A percentile compares a stretch with the other conserved stretches of the same genome.
These are phyloP conservation scores for Alectoris magna DNA, from an alignment of 2,797 vertebrate species.

Conservation along the genomic window DNA sequence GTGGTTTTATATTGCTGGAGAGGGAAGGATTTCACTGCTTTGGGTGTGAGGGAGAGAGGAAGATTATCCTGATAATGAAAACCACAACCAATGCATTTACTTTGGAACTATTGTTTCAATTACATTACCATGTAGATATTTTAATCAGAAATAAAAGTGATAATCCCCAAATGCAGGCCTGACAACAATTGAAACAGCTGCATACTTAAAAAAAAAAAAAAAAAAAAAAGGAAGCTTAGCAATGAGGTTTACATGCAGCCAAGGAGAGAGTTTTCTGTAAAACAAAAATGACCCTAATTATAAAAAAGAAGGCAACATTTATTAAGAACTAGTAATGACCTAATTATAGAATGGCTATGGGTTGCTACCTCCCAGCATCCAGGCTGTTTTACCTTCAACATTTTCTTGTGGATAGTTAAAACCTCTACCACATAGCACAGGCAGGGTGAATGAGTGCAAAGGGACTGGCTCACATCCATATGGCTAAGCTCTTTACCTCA, in stretches of 20 bases:
- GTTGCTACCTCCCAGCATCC: not conserved
- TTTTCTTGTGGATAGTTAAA: not conserved
- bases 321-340: not conserved
- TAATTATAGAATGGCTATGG: not conserved
- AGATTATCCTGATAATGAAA: conserved; percentile 68
- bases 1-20: conserved; percentile 17
- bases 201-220: not conserved
- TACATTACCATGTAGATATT: conserved; percentile 60
- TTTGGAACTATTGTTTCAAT: conserved; percentile 61
- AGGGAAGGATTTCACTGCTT: conserved; percentile 31
- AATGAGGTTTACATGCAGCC: conserved; percentile 22
- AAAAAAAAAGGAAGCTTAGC: not conserved
- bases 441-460: not conserved
- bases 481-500: conserved; percentile 33
- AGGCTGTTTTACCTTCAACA: not conserved
- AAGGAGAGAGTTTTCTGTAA: conserved; percentile 16
- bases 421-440: not conserved
- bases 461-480: conserved; percentile 2
- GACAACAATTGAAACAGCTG: conserved; percentile 29
- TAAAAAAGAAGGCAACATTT: conserved; percentile 8
- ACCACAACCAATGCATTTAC: conserved; percentile 53
- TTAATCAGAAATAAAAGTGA: conserved; percentile 69
- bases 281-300: not conserved
- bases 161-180: conserved; percentile 52
- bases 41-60: conserved; percentile 44